Base-by-base conservation (phyloP, 2,797 vertebrate species). In the Xiphorhynchus erythropygius region DNA sequence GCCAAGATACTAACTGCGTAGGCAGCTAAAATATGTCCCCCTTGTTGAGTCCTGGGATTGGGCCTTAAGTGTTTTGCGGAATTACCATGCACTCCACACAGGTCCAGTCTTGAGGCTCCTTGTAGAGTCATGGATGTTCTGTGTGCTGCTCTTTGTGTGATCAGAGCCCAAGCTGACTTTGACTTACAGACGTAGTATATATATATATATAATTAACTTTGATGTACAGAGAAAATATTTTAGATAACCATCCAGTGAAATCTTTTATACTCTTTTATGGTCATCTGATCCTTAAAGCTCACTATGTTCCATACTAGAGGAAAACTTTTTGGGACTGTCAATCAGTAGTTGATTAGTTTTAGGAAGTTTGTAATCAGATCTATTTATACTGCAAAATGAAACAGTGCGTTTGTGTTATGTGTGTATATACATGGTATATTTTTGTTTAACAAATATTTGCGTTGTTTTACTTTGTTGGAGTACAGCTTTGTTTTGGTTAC, bases 361-460 rank as follows among this genome's bases (percentile, higher is more conserved):
- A 86, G 50, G 50, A 52, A 44, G 84, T 90, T 76, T 62, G 67
- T 88, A 49, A 89, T 83, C 68, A 55, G 28, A 42, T 55, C 62
- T 95, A 95, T 97, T 97, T 96, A 96, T 97, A 90, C 35, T 74
- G 56, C 59, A 81, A 78, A 94, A 60, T 37, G 69, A 69, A 94
- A 73, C 82, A 95, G 93, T 95, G 87, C 93, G 65, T 94, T 90
- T 92, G 32, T 94, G 53, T 70, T 81, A 18, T 82, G 32, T 90
- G 28, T 94, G 52, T 97, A 88, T 94, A 90, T 97, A 96, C 50
- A 23, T 89, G 85, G n/a, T 92, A 33, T 87, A 70, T 92, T 89
- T 95, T 87, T 82, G 82, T 92, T 92, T 89, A 87, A 78, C 60
- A 80, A 94, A 41, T 81, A 87, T 81, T 97, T 95, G 84, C 91